These are phyloP conservation scores for Branchipolynoe longqiensis DNA, from an alignment of 2,888 invertebrate genomes.

Conservation along the genomic window DNA sequence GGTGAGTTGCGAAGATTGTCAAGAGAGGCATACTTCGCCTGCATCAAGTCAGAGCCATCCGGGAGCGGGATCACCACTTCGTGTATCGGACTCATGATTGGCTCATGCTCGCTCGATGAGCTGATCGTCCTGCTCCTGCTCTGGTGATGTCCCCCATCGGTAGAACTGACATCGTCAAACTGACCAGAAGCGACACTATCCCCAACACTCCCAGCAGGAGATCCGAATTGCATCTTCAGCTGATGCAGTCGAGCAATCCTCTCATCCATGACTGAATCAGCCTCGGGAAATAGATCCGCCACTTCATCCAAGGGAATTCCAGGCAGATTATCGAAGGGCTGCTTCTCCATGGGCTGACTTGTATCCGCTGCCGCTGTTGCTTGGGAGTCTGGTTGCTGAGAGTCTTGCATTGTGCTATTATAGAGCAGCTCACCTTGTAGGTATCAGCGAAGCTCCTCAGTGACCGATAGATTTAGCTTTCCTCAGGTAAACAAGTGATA, in stretches of 20 bases:
- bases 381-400: too few species aligned
- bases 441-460: too few species aligned
- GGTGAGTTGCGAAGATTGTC: conserved; percentile 38
- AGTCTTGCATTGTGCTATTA: too few species aligned
- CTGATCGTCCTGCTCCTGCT: conserved; percentile 17
- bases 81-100: not conserved
- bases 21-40: not conserved
- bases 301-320: not conserved
- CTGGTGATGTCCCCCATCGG: not conserved
- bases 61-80: conserved; percentile 28
- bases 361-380: too few species aligned
- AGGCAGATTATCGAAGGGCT: too few species aligned
- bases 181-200: conserved; percentile 30
- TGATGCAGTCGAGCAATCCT: not conserved
- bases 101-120: not conserved
- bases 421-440: too few species aligned
- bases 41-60: conserved; percentile 22
- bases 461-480: too few species aligned
- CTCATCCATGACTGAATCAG: not conserved
- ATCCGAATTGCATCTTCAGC: not conserved
- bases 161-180: conserved; percentile 22
- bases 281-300: not conserved
- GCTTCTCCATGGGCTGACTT: too few species aligned
- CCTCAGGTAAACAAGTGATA: too few species aligned
- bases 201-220: not conserved